These are phyloP conservation scores for Troilus luridus DNA, from an alignment of 2,888 invertebrate genomes.

Conservation along the genomic window DNA sequence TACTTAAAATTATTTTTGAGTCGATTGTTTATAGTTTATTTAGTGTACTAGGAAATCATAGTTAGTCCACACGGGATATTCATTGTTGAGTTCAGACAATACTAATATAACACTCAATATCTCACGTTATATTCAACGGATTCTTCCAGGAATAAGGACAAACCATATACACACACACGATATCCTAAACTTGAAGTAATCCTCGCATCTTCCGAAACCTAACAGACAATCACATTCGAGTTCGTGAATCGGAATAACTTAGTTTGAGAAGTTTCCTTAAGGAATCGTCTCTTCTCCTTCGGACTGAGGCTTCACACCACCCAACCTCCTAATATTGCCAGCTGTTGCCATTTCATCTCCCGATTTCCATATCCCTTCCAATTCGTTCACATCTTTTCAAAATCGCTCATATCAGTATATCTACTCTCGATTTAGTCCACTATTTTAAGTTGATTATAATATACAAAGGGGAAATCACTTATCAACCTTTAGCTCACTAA, in stretches of 20 bases:
- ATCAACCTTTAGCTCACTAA: background rate
- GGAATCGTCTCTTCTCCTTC: background rate
- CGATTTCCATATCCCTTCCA: background rate
- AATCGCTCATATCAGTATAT: background rate
- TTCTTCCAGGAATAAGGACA: background rate
- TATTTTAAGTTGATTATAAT: background rate
- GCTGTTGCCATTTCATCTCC: background rate
- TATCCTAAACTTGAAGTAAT: background rate
- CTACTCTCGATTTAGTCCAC: background rate
- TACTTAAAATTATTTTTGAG: too few relatives aligned
- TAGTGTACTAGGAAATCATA: too few relatives aligned
- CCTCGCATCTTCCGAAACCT: background rate
- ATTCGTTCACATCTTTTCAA: background rate
- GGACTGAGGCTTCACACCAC: background rate
- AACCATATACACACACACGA: background rate
- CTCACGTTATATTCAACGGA: background rate
- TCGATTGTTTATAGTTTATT: too few relatives aligned
- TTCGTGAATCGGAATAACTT: background rate
- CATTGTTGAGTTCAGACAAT: too few relatives aligned
- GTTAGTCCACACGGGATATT: too few relatives aligned
- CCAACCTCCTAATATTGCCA: background rate
- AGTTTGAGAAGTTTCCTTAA: background rate
- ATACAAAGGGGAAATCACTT: background rate
- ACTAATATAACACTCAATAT: background rate
- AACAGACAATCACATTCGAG: background rate